Percentiles rank a stretch among this genome's conserved stretches.
Evolutionary conservation across 2,113 vertebrate genomes (phyloP).

Genomic region (Channa maculata): DNA sequence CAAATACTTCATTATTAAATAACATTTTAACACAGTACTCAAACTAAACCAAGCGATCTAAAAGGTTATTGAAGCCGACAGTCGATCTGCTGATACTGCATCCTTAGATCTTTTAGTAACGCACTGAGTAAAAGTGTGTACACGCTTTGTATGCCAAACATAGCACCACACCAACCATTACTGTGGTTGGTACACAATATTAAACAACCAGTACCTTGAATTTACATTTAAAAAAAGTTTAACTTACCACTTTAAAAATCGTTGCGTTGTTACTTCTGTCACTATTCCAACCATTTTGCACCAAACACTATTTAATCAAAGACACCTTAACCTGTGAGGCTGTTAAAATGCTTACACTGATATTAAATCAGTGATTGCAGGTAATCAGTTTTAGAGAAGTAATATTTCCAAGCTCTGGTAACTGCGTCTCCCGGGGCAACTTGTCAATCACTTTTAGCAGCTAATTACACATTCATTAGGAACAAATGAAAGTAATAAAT

Average conservation of each 20-base stretch:
- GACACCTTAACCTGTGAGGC: background rate
- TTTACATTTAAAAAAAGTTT: background rate
- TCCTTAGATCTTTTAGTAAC: background rate
- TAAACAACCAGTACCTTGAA: background rate
- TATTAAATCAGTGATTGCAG: constrained; percentile 30
- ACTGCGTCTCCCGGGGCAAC: constrained; percentile 10
- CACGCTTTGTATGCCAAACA: background rate
- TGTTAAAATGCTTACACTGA: constrained; percentile 21
- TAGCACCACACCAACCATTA: background rate
- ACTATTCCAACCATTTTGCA: background rate
- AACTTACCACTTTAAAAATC: background rate
- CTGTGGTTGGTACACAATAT: background rate
- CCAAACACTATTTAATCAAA: constrained; percentile 3
- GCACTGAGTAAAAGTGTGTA: background rate
- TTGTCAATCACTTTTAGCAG: constrained; percentile 56
- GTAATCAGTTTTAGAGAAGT: constrained; percentile 51
- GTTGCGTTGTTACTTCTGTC: background rate
- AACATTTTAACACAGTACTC: background rate
- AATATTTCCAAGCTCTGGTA: constrained; percentile 38
- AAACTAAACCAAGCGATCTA: background rate
- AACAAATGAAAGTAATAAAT: constrained; percentile 50
- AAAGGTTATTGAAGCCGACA: background rate
- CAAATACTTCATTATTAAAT: background rate
- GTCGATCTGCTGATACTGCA: background rate
- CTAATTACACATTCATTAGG: constrained; percentile 65